Conservation (phyloP, 2,888 invertebrate genomes). For the Nomada ruficornis region DNA sequence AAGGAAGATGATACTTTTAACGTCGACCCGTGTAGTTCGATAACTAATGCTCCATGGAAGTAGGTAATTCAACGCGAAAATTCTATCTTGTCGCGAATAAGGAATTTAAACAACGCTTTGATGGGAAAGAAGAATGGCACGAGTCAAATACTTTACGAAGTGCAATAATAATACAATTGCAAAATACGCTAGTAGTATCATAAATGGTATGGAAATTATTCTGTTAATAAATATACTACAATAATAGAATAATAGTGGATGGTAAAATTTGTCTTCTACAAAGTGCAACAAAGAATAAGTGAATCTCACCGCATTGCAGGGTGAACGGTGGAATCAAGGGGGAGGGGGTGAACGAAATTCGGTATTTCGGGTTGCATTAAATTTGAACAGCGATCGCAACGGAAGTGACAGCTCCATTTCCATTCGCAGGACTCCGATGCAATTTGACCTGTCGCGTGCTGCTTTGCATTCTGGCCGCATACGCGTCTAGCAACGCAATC, state of each 20-base stretch:
- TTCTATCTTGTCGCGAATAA: too few species aligned
- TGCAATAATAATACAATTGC: not conserved
- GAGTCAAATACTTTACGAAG: not conserved
- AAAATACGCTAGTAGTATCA: not conserved
- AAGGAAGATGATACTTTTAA: too few species aligned
- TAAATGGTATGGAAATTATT: not conserved
- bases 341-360: not conserved
- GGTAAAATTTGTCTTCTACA: not conserved
- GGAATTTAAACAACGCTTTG: too few species aligned
- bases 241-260: not conserved
- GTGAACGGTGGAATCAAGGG: not conserved
- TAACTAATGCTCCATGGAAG: too few species aligned
- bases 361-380: constrained; percentile 29
- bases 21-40: too few species aligned
- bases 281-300: not conserved
- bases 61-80: too few species aligned
- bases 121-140: too few species aligned
- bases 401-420: constrained; percentile 57
- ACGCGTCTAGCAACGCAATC: not conserved
- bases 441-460: constrained; percentile 44
- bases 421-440: constrained; percentile 40
- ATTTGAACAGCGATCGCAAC: constrained; percentile 39
- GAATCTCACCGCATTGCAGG: too few species aligned
- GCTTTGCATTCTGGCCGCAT: constrained; percentile 42
- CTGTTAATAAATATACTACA: not conserved